A percentile compares a stretch with the other conserved stretches of the same genome.
Conservation (phyloP, 2,797 vertebrate genomes). For the Vespertilio murinus region DNA sequence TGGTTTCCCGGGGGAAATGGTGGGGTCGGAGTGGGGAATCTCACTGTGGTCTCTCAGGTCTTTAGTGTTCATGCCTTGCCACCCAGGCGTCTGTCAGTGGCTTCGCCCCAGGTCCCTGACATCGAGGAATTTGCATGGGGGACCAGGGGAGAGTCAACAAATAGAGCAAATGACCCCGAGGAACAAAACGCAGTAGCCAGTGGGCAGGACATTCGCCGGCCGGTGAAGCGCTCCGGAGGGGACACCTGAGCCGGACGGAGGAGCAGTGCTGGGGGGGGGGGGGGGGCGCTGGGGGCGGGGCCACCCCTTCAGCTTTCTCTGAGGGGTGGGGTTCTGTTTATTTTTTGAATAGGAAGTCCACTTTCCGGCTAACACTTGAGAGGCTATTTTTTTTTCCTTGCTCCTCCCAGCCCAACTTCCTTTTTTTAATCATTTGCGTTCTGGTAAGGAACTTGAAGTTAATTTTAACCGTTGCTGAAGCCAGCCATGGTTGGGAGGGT, state of each 20-base stretch:
- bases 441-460: not conserved
- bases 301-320: fast-evolving
- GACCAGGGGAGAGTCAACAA: too few species aligned
- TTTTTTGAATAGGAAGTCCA: not conserved
- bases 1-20: not conserved
- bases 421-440: not conserved
- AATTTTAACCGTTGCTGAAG: not conserved
- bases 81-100: fast-evolving
- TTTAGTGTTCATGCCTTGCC: fast-evolving
- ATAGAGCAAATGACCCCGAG: too few species aligned
- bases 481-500: not conserved
- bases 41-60: not conserved
- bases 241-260: fast-evolving
- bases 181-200: not conserved
- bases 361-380: not conserved
- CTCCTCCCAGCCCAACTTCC: not conserved
- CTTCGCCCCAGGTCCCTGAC: not conserved
- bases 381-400: not conserved
- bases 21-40: not conserved
- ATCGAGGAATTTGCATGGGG: not conserved
- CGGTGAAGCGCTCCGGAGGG: not conserved
- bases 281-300: not conserved
- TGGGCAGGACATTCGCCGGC: not conserved
- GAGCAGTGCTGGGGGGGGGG: too few species aligned
- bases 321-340: not conserved